Evolutionary conservation across 2,888 invertebrate species (phyloP).

Genomic region (Nephrotoma appendiculata): DNA sequence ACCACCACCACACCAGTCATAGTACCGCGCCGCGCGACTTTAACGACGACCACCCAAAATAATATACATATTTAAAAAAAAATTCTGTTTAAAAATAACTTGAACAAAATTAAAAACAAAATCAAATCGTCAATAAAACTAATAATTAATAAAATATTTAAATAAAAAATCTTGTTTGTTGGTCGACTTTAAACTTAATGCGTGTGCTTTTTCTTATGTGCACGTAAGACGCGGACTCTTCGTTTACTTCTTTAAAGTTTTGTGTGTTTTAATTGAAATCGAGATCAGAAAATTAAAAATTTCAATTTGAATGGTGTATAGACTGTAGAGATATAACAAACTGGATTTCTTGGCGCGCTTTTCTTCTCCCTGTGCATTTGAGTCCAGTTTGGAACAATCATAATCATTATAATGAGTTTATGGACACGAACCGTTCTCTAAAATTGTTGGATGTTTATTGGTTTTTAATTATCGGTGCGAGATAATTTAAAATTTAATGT

Average conservation of each 20-base stretch:
- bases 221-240: neutral
- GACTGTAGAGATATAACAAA: neutral
- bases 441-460: neutral
- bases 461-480: neutral
- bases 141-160: neutral
- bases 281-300: neutral
- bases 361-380: neutral
- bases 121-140: neutral
- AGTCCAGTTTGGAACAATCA: neutral
- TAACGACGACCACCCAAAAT: neutral
- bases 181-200: neutral
- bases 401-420: neutral
- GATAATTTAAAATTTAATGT: no score
- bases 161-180: neutral
- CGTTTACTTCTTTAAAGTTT: neutral
- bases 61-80: neutral
- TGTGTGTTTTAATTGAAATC: neutral
- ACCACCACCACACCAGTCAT: neutral
- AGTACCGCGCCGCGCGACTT: neutral
- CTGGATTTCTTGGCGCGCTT: neutral
- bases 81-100: neutral
- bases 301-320: neutral
- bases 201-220: neutral
- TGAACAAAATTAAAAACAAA: neutral
- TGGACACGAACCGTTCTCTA: neutral